These are phyloP conservation scores for Ophonus ardosiacus DNA, from an alignment of 2,888 invertebrate species.

Conservation along the genomic window DNA sequence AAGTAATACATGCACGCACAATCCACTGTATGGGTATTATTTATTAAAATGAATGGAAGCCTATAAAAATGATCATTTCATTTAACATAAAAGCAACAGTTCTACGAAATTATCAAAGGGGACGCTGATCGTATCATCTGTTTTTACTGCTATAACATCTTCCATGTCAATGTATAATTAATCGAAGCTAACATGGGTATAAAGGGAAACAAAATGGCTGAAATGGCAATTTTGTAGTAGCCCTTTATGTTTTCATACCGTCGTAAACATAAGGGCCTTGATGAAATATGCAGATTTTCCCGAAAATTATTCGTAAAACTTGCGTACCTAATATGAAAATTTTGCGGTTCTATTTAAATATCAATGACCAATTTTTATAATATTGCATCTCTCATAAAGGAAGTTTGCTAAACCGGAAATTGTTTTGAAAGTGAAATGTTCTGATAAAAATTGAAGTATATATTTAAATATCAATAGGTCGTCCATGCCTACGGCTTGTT, in stretches of 20 bases:
- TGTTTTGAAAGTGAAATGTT: conserved; percentile 9
- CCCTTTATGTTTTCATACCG: conserved; percentile 42
- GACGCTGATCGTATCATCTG: neutral
- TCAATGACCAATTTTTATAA: conserved; percentile 33
- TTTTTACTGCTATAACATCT: neutral
- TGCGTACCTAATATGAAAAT: conserved; percentile 47
- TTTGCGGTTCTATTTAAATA: conserved; percentile 34
- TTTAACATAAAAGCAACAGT: too few relatives aligned
- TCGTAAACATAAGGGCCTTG: conserved; percentile 42
- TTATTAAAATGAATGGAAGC: too few relatives aligned
- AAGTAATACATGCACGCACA: too few relatives aligned
- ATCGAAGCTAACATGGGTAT: conserved; percentile 19
- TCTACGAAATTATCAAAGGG: too few relatives aligned
- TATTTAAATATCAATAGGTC: too few relatives aligned
- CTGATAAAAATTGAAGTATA: neutral
- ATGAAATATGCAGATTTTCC: conserved; percentile 43
- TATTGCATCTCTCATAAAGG: conserved; percentile 11
- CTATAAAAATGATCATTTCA: too few relatives aligned
- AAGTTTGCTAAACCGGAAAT: conserved; percentile 5
- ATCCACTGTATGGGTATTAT: too few relatives aligned
- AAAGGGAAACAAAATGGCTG: conserved; percentile 45
- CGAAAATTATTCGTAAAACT: conserved; percentile 33
- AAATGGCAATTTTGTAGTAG: conserved; percentile 30
- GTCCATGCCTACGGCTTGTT: too few relatives aligned
- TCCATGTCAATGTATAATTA: conserved; percentile 28